phyloP scores from a whole-genome alignment of 2,797 vertebrate species.

The Psittacula derbiana region DNA sequence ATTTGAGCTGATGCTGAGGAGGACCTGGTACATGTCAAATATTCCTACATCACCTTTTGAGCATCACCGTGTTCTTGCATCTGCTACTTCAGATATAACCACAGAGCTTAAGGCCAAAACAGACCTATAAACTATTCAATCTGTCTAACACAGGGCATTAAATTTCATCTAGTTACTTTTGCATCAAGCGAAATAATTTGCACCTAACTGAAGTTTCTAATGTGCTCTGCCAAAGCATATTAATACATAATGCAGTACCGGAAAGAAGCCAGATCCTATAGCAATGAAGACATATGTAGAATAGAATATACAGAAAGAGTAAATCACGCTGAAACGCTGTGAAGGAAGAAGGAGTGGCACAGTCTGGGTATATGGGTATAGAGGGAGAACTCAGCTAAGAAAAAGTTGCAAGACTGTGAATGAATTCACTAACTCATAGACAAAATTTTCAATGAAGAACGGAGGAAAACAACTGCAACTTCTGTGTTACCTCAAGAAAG shows the following conservation, averaged over 20 bases:
- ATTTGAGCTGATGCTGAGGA: not conserved
- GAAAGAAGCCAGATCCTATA: not conserved
- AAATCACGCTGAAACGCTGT: not conserved
- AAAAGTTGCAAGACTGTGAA: not conserved
- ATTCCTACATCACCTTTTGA: not conserved
- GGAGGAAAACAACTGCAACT: not conserved
- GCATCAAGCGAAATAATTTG: not conserved
- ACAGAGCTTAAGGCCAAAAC: not conserved
- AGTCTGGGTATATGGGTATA: accelerated
- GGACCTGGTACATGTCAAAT: not conserved
- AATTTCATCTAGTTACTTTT: not conserved
- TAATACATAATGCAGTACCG: not conserved
- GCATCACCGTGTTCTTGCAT: not conserved
- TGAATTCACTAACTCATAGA: not conserved
- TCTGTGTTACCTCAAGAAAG: not conserved
- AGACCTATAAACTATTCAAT: not conserved
- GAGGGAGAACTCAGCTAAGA: not conserved
- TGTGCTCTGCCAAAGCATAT: not conserved
- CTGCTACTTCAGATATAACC: not conserved
- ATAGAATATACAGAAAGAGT: not conserved
- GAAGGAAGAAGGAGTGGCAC: not conserved
- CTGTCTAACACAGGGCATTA: not conserved
- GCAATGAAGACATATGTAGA: not conserved
- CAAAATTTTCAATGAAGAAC: not conserved
- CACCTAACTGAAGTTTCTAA: not conserved